These are phyloP conservation scores for Anthoptus insignis DNA, from an alignment of 2,888 invertebrate genomes.

Conservation along the genomic window DNA sequence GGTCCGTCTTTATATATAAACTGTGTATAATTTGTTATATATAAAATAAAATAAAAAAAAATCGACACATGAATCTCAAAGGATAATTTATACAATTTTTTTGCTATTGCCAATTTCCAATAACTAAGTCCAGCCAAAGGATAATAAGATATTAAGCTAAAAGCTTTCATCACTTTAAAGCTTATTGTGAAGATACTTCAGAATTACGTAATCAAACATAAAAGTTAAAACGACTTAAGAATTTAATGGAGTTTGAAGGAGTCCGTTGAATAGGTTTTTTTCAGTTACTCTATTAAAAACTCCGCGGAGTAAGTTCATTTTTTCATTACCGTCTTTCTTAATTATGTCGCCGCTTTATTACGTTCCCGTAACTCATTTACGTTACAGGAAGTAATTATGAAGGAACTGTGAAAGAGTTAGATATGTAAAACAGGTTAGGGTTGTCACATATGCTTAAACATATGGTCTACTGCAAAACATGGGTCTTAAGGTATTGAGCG, in stretches of 20 bases:
- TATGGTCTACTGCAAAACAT: too few species aligned
- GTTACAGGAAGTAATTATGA: not conserved
- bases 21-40: too few species aligned
- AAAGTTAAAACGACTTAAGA: constrained; percentile 6
- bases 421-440: not conserved
- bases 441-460: not conserved
- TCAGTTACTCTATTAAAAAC: constrained; percentile 3
- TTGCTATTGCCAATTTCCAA: too few species aligned
- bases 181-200: not conserved
- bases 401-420: not conserved
- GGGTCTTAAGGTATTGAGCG: too few species aligned
- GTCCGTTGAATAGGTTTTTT: constrained; percentile 17
- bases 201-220: constrained; percentile 11
- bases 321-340: constrained; percentile 12
- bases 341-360: constrained; percentile 18
- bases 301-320: constrained; percentile 2
- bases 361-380: constrained; percentile 22
- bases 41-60: too few species aligned
- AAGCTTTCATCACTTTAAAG: not conserved
- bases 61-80: too few species aligned
- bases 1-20: too few species aligned
- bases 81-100: too few species aligned
- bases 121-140: not conserved
- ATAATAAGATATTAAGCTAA: not conserved
- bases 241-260: constrained; percentile 11